phyloP scores from a whole-genome alignment of 1,140 invertebrate species.

The Drosophila asahinai region DNA sequence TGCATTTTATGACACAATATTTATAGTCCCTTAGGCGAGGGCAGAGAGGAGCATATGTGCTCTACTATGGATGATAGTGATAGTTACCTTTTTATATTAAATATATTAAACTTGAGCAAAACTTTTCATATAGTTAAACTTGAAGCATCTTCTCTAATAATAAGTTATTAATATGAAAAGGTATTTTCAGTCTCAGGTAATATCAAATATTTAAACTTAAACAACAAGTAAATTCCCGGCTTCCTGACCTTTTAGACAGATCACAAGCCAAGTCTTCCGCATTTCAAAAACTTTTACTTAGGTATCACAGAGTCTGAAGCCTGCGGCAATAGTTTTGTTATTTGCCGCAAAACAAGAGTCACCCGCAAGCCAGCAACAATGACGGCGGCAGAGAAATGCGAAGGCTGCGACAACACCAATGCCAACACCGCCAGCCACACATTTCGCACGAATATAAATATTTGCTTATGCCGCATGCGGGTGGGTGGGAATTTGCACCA shows the following conservation, averaged over 20 bases:
- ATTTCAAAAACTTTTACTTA: slow-evolving; percentile 16
- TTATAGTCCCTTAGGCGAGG: slow-evolving; percentile 8
- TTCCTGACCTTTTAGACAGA: neutral
- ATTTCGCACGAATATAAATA: slow-evolving; percentile 76
- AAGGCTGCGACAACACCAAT: slow-evolving; percentile 38
- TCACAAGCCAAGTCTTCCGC: slow-evolving; percentile 1
- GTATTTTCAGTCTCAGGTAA: too few relatives aligned
- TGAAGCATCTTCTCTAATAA: too few relatives aligned
- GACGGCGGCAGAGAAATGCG: slow-evolving; percentile 32
- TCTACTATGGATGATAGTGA: too few relatives aligned
- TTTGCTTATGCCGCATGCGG: slow-evolving; percentile 70
- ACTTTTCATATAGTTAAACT: too few relatives aligned
- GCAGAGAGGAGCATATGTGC: slow-evolving; percentile 15
- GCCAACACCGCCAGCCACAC: slow-evolving; percentile 49
- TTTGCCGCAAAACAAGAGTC: slow-evolving; percentile 38
- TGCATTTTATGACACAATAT: slow-evolving; percentile 50
- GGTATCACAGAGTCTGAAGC: slow-evolving; percentile 41
- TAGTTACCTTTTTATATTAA: neutral
- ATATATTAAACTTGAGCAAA: neutral
- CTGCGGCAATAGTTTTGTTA: slow-evolving; percentile 25
- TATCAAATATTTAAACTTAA: neutral
- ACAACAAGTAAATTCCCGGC: neutral
- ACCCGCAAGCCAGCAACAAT: slow-evolving; percentile 38
- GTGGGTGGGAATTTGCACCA: slow-evolving; percentile 8
- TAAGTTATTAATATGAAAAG: too few relatives aligned